These are phyloP conservation scores for Pampusana beccarii DNA, from an alignment of 2,113 vertebrate genomes.

Conservation along the genomic window DNA sequence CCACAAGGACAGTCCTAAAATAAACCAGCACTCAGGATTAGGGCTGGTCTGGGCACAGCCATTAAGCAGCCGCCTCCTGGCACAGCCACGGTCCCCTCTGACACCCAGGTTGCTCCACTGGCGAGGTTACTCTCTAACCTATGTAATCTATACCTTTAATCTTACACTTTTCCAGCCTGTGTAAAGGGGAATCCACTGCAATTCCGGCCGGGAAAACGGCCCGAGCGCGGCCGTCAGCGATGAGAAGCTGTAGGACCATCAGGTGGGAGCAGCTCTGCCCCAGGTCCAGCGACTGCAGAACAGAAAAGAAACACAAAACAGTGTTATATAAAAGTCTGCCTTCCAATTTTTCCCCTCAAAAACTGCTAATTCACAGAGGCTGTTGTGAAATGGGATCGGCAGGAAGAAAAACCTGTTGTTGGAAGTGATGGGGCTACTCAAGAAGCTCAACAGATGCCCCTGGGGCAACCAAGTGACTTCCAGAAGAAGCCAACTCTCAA, in stretches of 20 bases:
- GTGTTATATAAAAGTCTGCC: not conserved
- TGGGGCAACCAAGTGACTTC: fast-evolving
- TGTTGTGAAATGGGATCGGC: not conserved
- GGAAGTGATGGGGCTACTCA: not conserved
- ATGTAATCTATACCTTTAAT: not conserved
- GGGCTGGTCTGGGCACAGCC: too few species aligned
- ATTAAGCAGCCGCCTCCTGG: not conserved
- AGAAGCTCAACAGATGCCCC: not conserved
- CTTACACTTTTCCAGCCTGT: not conserved
- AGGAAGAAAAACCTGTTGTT: not conserved
- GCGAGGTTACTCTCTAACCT: not conserved
- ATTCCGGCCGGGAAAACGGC: not conserved
- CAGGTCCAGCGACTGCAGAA: not conserved
- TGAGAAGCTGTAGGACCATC: not conserved
- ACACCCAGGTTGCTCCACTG: not conserved
- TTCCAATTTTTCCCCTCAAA: fast-evolving
- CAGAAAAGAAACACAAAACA: not conserved
- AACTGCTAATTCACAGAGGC: not conserved
- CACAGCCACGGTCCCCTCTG: fast-evolving
- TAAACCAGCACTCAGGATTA: not conserved
- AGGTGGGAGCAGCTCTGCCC: not conserved
- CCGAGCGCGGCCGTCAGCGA: too few species aligned
- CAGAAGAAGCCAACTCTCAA: not conserved
- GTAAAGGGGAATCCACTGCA: not conserved
- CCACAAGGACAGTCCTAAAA: fast-evolving